Base-by-base conservation (phyloP, 2,888 invertebrate species). In the Cantharis flavilabris region DNA sequence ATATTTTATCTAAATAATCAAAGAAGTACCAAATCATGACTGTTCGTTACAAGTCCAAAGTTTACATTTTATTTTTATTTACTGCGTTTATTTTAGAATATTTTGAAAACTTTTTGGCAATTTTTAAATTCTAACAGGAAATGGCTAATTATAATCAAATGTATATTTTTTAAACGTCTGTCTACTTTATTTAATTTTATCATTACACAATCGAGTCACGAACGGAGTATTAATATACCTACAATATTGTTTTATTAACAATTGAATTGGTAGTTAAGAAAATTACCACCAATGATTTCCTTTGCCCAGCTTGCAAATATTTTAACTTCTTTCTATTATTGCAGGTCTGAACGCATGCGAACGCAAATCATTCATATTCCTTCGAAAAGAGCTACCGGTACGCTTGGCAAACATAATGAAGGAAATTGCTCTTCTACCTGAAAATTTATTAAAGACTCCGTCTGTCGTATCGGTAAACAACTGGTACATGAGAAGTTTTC, bases 381-480 rank as follows among this genome's bases (percentile, higher is more conserved):
- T 99, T 5, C 92, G 97, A 76, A 98, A 99, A 89, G 99, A 99
- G 89, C 90, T 99, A 76, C 98, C 99, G 9, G 98, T 98, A n/a
- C 93, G 99, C 77, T 89, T 99, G 86, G 98, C 99, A 72, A 99
- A 99, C 88, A 99, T 99, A 85, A 99, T 99, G 99, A 98, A 98
- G 88, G 99, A 99, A 90, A 98, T 99, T 87, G 96, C 97, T 71
- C 90, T 99, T 62, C 90, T 99, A 9, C 99, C 99, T 0, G 97
- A 97, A 81, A 96, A 96, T 86, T 91, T 99, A 49, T 91, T 98
- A 7, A 91, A 93, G 76, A 98, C 97, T 94, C 98, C 98, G 1
- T 98, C 98, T 2, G 97, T 98, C 11, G 92, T 94, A 16, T 92
- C 97, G 81, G 98, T 99, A 70, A 96, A 97, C 88, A 95, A 96